Base-by-base conservation (phyloP, 2,888 invertebrate species). In the Blastobasis lacticolella region DNA sequence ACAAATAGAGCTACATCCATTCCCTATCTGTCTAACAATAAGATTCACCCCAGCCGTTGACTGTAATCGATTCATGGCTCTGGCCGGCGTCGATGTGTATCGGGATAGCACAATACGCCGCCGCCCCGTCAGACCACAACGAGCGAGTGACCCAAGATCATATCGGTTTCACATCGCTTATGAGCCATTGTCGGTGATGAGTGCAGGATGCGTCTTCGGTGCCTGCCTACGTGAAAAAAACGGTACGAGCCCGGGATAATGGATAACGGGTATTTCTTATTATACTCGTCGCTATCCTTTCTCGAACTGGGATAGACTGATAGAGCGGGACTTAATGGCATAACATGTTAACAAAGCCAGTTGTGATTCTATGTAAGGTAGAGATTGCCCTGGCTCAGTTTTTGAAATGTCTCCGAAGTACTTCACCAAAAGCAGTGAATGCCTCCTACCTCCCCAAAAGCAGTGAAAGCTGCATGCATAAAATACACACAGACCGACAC, bases 131-230 rank as follows among this genome's bases (percentile, higher is more conserved):
- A 63, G 63, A 72, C 78, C 73, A 75, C 73, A 76, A 69, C 67
- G 69, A 73, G 75, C 76, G 78, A 75, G 79, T 79, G 79, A 76
- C 74, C 75, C 67, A 66, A 77, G 78, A 80, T 79, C 71, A 67
- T 82, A 84, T 83, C 83, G 74, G 66, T 78, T 77, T 67, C 75
- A 73, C 57, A 60, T 71, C 72, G 72, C 75, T 77, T 76, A 75
- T 73, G 70, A 67, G 65, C 69, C 66, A 80, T 81, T 80, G 81
- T 81, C 62, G 57, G 54, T 49, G 57, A 50, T 58, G 63, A 64
- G 67, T 69, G 67, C 74, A 74, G 75, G 79, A 80, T 75, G 70
- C 68, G 62, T 65, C 63, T 68, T 63, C 53, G 55, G 23, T 23
- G 23, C 23, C 23, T 23, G 23, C 23, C 23, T 23, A 23, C 23